Evolutionary conservation across 2,888 invertebrate genomes (phyloP), one percentile per base, ranked within the genome.

Genomic region (Drosophila subsilvestris): DNA sequence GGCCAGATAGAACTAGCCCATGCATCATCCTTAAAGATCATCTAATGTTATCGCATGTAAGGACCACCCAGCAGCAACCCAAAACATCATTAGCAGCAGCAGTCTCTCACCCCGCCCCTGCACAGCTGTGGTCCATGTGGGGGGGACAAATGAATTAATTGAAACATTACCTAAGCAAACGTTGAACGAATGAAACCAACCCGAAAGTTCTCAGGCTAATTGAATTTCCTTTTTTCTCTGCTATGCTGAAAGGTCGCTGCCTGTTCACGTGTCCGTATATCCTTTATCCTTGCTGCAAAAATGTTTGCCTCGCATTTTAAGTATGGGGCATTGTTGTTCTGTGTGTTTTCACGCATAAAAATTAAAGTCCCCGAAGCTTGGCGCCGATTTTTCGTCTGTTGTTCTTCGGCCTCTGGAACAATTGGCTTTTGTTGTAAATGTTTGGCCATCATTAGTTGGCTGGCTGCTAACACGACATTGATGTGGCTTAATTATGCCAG

Each of bases 381-480:
- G 9, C 42, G 27, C 20, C 32, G 44, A 12, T 25, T 25, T 25
- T 4, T 25, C 27, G 29, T 22, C 25, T 17, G 8, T 61, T 48
- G 47, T 43, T 53, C 42, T 47, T 51, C 49, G 65, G 67, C 59
- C 54, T 73, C 63, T 50, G 57, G 72, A 77, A 84, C 89, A 90
- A 90, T 90, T 89, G 90, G 83, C 88, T 88, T 88, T 87, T 89
- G 90, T 86, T 81, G 84, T 77, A 78, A 79, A 79, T 79, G 83
- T 79, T 79, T 68, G 80, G 37, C 85, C 65, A 89, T 91, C 91
- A 91, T 91, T 91, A 91, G 90, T 90, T 89, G 88, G 88, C 90
- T 81, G 88, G 91, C 85, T 87, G 89, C 90, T 90, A 91, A 90
- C 90, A 85, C 79, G 77, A 82, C 85, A 89, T 88, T 90, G 90